A percentile compares a stretch with the other conserved stretches of the same genome.
phyloP scores from a whole-genome alignment of 2,113 vertebrate species.

The Bubo blakistoni region DNA sequence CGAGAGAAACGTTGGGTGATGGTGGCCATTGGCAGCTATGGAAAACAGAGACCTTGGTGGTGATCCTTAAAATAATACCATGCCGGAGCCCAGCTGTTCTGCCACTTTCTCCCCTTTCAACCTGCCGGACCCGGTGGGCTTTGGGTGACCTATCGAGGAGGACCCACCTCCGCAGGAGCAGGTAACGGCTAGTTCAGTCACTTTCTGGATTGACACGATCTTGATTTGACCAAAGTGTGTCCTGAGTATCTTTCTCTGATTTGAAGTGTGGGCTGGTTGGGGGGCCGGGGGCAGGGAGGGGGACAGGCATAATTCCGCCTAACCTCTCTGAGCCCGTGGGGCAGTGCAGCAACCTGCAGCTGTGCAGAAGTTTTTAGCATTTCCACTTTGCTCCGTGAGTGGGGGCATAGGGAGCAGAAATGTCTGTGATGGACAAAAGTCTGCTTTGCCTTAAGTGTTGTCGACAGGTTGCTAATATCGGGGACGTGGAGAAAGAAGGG shows the following conservation, averaged over 20 bases:
- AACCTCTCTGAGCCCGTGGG: not conserved
- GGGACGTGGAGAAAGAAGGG: not conserved
- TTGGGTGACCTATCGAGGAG: constrained; percentile 66
- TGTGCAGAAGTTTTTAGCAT: not conserved
- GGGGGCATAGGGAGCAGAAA: not conserved
- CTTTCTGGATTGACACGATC: not conserved
- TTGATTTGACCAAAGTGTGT: not conserved
- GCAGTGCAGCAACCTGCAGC: not conserved
- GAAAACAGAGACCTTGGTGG: constrained; percentile 63
- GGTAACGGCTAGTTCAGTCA: constrained; percentile 51
- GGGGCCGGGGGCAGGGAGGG: not conserved
- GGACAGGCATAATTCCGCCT: not conserved
- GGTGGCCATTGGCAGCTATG: constrained; percentile 63
- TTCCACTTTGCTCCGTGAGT: not conserved
- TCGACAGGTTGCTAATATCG: not conserved
- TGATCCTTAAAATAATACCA: constrained; percentile 75
- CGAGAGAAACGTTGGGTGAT: not conserved
- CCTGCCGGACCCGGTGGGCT: constrained; percentile 75
- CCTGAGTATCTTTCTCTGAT: not conserved
- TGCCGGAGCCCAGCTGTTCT: constrained; percentile 63
- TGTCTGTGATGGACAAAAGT: not conserved
- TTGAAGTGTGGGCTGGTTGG: not conserved
- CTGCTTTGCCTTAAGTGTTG: not conserved
- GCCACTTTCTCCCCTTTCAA: constrained; percentile 64
- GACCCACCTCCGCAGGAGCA: not conserved